phyloP scores from a whole-genome alignment of 2,888 invertebrate genomes.

The Drosophila greeni region DNA sequence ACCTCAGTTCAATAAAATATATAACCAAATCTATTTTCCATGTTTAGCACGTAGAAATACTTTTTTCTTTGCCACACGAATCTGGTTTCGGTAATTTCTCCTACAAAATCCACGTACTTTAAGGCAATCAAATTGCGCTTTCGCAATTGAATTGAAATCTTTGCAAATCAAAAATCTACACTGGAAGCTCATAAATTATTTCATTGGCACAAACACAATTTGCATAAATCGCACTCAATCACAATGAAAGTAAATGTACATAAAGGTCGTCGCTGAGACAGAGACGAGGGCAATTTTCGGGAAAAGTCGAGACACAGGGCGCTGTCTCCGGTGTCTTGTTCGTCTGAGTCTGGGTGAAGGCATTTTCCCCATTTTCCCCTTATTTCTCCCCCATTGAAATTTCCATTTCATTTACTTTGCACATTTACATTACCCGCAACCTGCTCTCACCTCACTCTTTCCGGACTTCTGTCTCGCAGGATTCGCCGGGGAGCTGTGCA shows the following conservation, averaged over 20 bases:
- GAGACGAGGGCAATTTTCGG: slow-evolving; percentile 31
- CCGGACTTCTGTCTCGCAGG: slow-evolving; percentile 78
- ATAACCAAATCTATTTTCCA: background rate
- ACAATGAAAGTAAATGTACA: slow-evolving; percentile 48
- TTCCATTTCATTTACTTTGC: slow-evolving; percentile 73
- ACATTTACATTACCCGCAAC: slow-evolving; percentile 64
- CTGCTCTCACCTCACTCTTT: slow-evolving; percentile 11
- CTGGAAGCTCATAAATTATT: slow-evolving; percentile 72
- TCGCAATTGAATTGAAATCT: slow-evolving; percentile 38
- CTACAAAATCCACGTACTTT: slow-evolving; percentile 21
- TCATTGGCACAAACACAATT: slow-evolving; percentile 73
- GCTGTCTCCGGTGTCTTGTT: slow-evolving; percentile 9
- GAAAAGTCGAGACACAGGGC: slow-evolving; percentile 6
- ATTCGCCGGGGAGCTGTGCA: slow-evolving; percentile 86
- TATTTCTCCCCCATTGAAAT: slow-evolving; percentile 65
- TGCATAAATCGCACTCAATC: slow-evolving; percentile 74
- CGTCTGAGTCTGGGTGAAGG: background rate
- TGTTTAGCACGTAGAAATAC: background rate
- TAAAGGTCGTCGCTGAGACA: slow-evolving; percentile 27
- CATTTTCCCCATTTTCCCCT: slow-evolving; percentile 28
- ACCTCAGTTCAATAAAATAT: background rate
- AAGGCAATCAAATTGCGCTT: slow-evolving; percentile 35
- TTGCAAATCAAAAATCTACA: slow-evolving; percentile 50
- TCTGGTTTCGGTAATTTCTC: slow-evolving; percentile 2
- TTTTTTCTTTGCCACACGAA: background rate